Evolutionary conservation across 1,140 invertebrate species (phyloP).

Genomic region (Drosophila burlai): DNA sequence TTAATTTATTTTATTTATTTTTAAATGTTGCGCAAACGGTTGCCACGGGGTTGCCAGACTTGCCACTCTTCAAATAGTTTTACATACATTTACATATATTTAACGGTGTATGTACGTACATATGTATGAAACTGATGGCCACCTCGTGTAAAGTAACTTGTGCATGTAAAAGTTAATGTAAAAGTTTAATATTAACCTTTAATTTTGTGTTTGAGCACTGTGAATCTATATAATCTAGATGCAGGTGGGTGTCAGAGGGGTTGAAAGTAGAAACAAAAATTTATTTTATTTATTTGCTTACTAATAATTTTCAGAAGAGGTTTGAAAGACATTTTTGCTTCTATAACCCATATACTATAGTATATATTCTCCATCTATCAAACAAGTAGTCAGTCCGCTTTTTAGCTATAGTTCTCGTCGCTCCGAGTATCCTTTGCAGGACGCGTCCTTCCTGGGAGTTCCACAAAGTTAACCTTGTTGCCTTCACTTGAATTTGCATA

Average conservation of each 20-base stretch:
- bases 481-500: constrained; percentile 31
- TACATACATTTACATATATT: too few species aligned
- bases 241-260: neutral
- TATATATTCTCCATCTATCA: neutral
- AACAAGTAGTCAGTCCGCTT: neutral
- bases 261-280: neutral
- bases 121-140: too few species aligned
- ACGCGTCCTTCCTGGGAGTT: neutral
- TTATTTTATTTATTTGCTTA: neutral
- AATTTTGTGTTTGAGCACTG: neutral
- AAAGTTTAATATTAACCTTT: too few species aligned
- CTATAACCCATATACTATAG: neutral
- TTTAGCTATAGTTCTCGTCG: neutral
- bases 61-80: too few species aligned
- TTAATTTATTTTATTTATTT: too few species aligned
- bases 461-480: constrained; percentile 22
- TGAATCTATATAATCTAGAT: neutral
- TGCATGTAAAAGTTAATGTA: too few species aligned
- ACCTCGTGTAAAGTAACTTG: too few species aligned
- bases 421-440: neutral
- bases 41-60: too few species aligned
- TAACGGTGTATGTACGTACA: too few species aligned
- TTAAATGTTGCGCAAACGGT: too few species aligned
- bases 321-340: neutral
- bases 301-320: neutral